These are phyloP conservation scores for Zalophus californianus DNA, from an alignment of 2,797 vertebrate genomes.

Conservation along the genomic window DNA sequence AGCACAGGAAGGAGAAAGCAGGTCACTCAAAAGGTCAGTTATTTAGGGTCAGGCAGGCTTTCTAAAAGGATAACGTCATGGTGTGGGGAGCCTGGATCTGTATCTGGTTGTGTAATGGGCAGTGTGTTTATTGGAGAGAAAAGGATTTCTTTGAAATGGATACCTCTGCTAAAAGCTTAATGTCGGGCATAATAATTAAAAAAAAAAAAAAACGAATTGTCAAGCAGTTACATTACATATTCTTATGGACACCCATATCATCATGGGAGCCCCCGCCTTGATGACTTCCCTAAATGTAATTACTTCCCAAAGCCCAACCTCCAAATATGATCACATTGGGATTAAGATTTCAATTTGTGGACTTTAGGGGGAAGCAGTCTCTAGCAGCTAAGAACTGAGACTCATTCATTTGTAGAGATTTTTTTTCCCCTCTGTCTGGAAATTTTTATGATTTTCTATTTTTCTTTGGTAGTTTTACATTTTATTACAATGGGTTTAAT, in stretches of 20 bases:
- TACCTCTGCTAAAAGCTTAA: neutral
- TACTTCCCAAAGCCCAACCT: neutral
- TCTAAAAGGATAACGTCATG: neutral
- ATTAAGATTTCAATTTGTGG: neutral
- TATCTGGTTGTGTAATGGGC: neutral
- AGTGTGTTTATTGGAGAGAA: neutral
- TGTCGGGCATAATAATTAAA: neutral
- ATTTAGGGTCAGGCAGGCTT: neutral
- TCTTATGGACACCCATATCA: neutral
- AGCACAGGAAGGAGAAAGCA: neutral
- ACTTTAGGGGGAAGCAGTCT: neutral
- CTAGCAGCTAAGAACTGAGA: neutral
- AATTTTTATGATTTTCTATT: neutral
- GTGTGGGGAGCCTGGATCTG: neutral
- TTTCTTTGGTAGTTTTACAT: neutral
- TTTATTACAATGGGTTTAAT: neutral
- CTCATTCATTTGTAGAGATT: neutral
- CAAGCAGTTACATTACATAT: neutral
- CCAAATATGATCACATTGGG: neutral
- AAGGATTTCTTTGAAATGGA: neutral
- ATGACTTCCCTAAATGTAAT: neutral
- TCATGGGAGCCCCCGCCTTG: rapidly evolving
- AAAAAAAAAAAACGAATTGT: neutral
- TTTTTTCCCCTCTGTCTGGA: neutral
- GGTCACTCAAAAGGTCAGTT: neutral